Conservation (phyloP, 2,888 invertebrate genomes). For the Steinernema carpocapsae region DNA sequence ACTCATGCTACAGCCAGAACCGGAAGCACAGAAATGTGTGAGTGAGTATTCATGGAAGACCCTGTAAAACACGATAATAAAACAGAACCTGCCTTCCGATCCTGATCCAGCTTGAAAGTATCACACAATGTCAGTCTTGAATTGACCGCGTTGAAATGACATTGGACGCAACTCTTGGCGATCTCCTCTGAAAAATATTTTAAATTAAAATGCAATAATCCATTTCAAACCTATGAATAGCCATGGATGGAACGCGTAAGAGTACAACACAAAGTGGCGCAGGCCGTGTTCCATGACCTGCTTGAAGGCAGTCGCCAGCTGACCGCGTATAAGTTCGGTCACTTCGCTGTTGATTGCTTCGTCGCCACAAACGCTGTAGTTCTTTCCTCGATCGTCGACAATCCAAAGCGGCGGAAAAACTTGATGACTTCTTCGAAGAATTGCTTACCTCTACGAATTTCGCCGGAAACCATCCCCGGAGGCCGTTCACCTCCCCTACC, state of each 20-base stretch:
- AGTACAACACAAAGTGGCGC: slow-evolving; percentile 51
- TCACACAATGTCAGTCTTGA: slow-evolving; percentile 94
- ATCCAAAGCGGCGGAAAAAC: slow-evolving; percentile 74
- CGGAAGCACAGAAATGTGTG: too few relatives aligned
- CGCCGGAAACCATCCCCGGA: slow-evolving; percentile 73
- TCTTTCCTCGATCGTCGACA: slow-evolving; percentile 89
- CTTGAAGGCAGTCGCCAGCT: slow-evolving; percentile 45
- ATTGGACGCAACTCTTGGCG: slow-evolving; percentile 91
- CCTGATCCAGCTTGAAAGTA: slow-evolving; percentile 94
- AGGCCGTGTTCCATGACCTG: slow-evolving; percentile 64
- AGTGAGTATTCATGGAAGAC: too few relatives aligned
- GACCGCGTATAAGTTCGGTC: slow-evolving; percentile 92
- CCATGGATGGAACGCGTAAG: slow-evolving; percentile 95
- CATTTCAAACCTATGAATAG: slow-evolving; percentile 77
- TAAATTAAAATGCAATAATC: background rate
- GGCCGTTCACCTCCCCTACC: slow-evolving; percentile 73
- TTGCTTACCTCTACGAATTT: slow-evolving; percentile 71
- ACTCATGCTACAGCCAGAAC: too few relatives aligned
- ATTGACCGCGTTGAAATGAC: slow-evolving; percentile 96
- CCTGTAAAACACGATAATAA: slow-evolving; percentile 13
- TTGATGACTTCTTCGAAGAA: too few relatives aligned
- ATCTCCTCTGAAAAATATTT: slow-evolving; percentile 72
- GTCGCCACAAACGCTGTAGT: slow-evolving; percentile 78
- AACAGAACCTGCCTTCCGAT: slow-evolving; percentile 78
- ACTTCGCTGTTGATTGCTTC: slow-evolving; percentile 95